These are phyloP conservation scores for Adela reaumurella DNA, from an alignment of 2,888 invertebrate genomes.

Conservation along the genomic window DNA sequence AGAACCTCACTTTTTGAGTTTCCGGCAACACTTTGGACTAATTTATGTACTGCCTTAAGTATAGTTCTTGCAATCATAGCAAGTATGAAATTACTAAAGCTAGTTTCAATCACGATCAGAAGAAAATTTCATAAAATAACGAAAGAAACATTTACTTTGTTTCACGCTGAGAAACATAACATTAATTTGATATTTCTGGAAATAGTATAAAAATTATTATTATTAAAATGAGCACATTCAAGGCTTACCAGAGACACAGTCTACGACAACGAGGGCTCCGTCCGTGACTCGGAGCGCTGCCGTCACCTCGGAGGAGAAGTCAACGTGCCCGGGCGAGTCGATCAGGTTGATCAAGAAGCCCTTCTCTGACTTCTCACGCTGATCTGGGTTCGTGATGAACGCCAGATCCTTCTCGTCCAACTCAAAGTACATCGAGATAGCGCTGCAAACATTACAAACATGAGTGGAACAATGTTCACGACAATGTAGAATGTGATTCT, in stretches of 20 bases:
- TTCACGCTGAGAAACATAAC: too few species aligned
- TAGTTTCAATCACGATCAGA: too few species aligned
- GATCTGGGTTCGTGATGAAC: constrained; percentile 88
- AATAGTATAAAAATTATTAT: too few species aligned
- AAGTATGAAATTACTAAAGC: too few species aligned
- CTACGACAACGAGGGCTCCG: constrained; percentile 98
- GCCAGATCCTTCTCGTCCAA: constrained; percentile 90
- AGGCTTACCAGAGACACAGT: constrained; percentile 96
- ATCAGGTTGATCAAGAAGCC: constrained; percentile 99
- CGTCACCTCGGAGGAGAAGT: constrained; percentile 99
- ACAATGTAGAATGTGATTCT: too few species aligned
- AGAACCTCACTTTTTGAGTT: neutral
- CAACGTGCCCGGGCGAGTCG: constrained; percentile 99
- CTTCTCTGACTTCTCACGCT: constrained; percentile 84
- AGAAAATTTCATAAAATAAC: too few species aligned
- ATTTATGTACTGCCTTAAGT: too few species aligned
- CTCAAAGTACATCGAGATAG: constrained; percentile 99
- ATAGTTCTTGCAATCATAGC: too few species aligned
- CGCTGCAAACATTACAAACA: constrained; percentile 55
- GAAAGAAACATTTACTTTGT: too few species aligned
- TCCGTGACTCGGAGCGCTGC: constrained; percentile 99
- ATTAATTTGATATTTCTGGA: too few species aligned
- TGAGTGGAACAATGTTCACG: constrained; percentile 1
- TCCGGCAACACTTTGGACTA: constrained; percentile 3
- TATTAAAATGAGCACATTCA: too few species aligned